phyloP scores from a whole-genome alignment of 2,888 invertebrate species.

The Dendrolimus pini region DNA sequence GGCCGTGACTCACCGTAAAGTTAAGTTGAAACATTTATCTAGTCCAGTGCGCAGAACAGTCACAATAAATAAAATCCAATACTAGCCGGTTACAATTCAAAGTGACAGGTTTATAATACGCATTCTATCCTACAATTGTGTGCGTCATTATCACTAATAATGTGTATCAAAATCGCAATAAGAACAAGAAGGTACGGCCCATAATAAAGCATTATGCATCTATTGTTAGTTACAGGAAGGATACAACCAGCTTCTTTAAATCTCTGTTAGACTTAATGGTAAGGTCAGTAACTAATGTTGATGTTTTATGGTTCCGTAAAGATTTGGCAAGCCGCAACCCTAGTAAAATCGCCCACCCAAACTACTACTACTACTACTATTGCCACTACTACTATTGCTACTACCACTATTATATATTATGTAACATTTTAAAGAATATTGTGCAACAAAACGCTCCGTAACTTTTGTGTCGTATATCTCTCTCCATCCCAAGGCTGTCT shows the following conservation, averaged over 20 bases:
- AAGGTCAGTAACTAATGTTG: no score
- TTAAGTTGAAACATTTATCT: slow-evolving; percentile 12
- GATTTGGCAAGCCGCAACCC: no score
- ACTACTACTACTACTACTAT: no score
- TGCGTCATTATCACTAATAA: not conserved
- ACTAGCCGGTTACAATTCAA: slow-evolving; percentile 38
- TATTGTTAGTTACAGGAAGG: not conserved
- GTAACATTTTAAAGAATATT: no score
- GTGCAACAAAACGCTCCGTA: no score
- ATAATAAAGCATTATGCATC: not conserved
- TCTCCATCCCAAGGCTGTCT: no score
- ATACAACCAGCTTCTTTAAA: no score
- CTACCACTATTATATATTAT: no score
- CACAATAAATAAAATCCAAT: slow-evolving; percentile 45
- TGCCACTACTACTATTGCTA: no score
- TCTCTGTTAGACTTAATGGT: not conserved
- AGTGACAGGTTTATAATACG: slow-evolving; percentile 43
- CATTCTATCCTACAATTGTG: not conserved
- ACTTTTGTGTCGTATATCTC: no score
- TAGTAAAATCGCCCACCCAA: no score
- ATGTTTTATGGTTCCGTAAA: no score
- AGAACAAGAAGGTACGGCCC: not conserved
- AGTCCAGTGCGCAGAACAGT: slow-evolving; percentile 12
- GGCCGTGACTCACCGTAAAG: not conserved
- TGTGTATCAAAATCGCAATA: not conserved